Conservation (phyloP, 2,113 vertebrate genomes). For the Pholis gunnellus region DNA sequence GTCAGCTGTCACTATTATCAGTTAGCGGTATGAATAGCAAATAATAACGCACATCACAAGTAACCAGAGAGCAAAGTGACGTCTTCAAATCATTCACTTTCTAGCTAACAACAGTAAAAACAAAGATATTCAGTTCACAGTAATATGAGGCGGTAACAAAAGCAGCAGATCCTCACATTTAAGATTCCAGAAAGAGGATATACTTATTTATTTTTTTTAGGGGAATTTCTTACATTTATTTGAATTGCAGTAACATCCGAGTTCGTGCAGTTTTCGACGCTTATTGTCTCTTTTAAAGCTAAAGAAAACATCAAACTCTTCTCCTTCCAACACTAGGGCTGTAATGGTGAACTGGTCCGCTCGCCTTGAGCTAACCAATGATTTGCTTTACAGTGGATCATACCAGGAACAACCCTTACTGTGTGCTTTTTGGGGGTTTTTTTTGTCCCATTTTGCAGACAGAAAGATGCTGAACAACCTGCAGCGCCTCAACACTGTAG, state of each 20-base stretch:
- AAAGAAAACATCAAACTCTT: not conserved
- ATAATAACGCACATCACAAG: no score
- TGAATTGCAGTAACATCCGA: not conserved
- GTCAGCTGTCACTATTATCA: not conserved
- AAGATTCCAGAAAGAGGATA: not conserved
- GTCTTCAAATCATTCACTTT: not conserved
- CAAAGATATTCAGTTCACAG: not conserved
- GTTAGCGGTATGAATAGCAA: no score
- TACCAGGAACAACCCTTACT: not conserved
- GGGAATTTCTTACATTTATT: not conserved
- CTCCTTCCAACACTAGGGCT: not conserved
- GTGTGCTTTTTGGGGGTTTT: conserved; percentile 25
- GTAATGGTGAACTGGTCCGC: not conserved
- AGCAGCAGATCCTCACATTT: not conserved
- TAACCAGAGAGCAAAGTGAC: not conserved
- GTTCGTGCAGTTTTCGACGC: not conserved
- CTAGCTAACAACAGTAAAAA: no score
- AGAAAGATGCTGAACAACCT: conserved; percentile 16
- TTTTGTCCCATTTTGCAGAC: conserved; percentile 1
- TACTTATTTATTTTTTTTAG: not conserved
- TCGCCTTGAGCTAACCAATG: not conserved
- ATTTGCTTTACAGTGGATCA: not conserved
- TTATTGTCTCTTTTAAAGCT: not conserved
- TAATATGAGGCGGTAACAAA: not conserved
- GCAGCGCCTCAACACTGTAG: not conserved